A percentile compares a stretch with the other conserved stretches of the same genome.
Conservation (phyloP, 2,888 invertebrate genomes). For the Lathronympha strigana region DNA sequence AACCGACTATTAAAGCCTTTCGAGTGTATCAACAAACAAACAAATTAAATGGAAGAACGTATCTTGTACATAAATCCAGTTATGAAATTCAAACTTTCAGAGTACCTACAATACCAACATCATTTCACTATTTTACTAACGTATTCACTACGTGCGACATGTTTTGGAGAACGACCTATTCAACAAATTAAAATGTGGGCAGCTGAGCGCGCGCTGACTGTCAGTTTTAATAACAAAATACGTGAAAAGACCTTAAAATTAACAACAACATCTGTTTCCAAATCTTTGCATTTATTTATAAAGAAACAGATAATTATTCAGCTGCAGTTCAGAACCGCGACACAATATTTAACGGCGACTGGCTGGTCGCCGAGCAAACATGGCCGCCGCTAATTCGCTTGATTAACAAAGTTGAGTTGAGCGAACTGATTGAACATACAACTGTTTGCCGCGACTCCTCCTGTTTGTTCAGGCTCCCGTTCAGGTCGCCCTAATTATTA, state of each 20-base stretch:
- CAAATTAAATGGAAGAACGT: neutral
- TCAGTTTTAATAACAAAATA: neutral
- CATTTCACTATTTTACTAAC: neutral
- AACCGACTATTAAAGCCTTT: neutral
- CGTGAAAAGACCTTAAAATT: neutral
- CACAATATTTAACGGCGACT: neutral
- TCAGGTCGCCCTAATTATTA: slow-evolving; percentile 20
- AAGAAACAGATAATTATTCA: neutral
- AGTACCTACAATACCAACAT: neutral
- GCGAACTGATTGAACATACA: slow-evolving; percentile 5
- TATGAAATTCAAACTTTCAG: neutral
- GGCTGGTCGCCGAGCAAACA: neutral
- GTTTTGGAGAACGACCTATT: neutral
- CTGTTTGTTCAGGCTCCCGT: slow-evolving; percentile 10
- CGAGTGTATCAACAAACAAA: neutral
- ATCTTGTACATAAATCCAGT: neutral
- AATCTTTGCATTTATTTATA: neutral
- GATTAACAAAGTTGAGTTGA: slow-evolving; percentile 25
- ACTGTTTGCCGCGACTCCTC: slow-evolving; percentile 3
- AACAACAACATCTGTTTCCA: neutral
- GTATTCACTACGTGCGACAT: neutral
- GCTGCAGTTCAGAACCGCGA: neutral
- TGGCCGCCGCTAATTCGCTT: slow-evolving; percentile 11
- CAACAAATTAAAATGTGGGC: neutral
- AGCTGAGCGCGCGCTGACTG: neutral